phyloP scores from a whole-genome alignment of 2,888 invertebrate species.

The Phengaris arion region DNA sequence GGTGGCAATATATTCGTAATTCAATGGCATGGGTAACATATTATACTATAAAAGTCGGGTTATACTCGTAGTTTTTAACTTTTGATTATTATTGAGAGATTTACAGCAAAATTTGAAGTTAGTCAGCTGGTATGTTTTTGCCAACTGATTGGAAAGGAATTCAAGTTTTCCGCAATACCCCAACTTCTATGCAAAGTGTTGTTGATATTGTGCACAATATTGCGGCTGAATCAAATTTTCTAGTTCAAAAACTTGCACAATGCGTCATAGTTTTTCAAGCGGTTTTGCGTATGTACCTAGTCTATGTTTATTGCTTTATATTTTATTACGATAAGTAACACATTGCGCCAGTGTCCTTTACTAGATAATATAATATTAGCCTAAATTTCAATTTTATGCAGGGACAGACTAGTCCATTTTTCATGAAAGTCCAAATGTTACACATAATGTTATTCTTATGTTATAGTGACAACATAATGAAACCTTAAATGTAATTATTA shows the following conservation, averaged over 20 bases:
- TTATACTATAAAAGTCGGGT: too few species aligned
- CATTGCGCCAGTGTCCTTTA: too few species aligned
- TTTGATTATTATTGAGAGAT: neutral
- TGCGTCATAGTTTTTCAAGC: conserved; percentile 1
- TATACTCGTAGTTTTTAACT: too few species aligned
- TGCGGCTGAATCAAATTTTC: conserved; percentile 12
- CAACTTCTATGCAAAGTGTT: conserved; percentile 19
- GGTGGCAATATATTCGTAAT: too few species aligned
- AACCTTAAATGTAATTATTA: neutral
- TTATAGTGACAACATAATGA: too few species aligned
- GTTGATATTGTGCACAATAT: conserved; percentile 23
- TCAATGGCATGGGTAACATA: too few species aligned
- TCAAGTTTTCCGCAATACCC: conserved; percentile 13
- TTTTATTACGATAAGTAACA: too few species aligned
- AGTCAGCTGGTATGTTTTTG: neutral
- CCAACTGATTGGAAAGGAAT: conserved; percentile 12
- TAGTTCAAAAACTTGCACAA: conserved; percentile 7
- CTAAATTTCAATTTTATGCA: too few species aligned
- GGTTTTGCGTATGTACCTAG: neutral
- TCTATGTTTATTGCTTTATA: too few species aligned
- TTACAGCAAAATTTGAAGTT: neutral
- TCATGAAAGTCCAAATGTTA: too few species aligned
- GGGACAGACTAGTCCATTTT: too few species aligned
- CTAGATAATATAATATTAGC: too few species aligned
- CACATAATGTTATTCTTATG: neutral